Conservation (phyloP, 1,140 invertebrate species). For the Geopemphigus sp. region DNA sequence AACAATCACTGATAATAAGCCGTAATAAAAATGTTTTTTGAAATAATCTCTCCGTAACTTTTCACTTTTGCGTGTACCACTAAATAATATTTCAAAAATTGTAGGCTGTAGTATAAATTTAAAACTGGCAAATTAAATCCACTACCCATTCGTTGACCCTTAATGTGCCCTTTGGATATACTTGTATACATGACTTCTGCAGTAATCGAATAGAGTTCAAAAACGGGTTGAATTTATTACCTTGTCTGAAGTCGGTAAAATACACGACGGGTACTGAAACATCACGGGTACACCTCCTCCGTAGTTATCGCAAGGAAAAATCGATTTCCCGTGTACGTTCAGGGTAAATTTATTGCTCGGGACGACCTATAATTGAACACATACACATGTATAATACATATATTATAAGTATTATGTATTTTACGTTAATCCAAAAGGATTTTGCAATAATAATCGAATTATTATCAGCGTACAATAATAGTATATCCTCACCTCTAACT, state of each 20-base stretch:
- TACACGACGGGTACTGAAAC: conserved; percentile 78
- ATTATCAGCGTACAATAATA: background rate
- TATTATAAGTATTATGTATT: no score
- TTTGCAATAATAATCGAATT: background rate
- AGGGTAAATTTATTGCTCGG: conserved; percentile 80
- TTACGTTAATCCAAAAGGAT: no score
- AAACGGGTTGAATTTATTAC: conserved; percentile 56
- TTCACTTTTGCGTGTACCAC: no score
- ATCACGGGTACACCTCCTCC: conserved; percentile 68
- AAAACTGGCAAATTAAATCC: no score
- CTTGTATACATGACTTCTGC: background rate
- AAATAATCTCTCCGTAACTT: no score
- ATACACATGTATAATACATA: background rate
- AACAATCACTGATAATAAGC: no score
- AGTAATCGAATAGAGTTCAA: background rate
- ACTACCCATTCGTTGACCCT: no score
- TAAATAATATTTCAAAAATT: no score
- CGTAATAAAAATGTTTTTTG: no score
- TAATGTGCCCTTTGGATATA: no score
- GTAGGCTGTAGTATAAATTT: no score
- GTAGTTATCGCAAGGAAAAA: conserved; percentile 73
- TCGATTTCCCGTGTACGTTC: conserved; percentile 74
- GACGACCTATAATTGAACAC: conserved; percentile 62
- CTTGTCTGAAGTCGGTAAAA: conserved; percentile 69
- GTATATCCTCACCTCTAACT: conserved; percentile 52